Conservation (phyloP, 1,140 invertebrate species). For the Fopius arisanus region DNA sequence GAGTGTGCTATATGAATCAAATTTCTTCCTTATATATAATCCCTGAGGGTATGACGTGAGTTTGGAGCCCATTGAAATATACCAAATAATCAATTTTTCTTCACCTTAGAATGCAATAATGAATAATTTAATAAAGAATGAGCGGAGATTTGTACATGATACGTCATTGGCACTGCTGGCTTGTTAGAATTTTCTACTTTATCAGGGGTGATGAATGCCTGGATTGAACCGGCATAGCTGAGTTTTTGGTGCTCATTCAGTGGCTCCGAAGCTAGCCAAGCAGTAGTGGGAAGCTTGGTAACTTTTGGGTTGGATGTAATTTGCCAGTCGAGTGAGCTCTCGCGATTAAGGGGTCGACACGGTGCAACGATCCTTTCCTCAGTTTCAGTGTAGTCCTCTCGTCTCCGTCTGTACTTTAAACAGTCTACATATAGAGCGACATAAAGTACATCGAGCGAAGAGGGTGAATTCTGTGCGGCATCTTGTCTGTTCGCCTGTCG, state of each 20-base stretch:
- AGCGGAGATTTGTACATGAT: not conserved
- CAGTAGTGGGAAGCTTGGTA: slow-evolving; percentile 11
- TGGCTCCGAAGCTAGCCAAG: not conserved
- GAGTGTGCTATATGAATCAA: not conserved
- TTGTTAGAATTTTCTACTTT: not conserved
- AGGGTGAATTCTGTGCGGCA: not conserved
- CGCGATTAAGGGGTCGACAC: slow-evolving; percentile 35
- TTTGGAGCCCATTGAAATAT: no score
- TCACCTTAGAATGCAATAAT: no score
- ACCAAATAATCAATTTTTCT: no score
- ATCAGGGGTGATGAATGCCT: not conserved
- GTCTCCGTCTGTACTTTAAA: not conserved
- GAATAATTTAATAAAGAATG: not conserved
- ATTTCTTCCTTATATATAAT: not conserved
- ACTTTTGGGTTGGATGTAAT: slow-evolving; percentile 33
- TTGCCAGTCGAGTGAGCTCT: slow-evolving; percentile 32
- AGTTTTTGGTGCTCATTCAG: not conserved
- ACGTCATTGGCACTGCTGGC: not conserved
- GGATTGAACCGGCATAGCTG: not conserved
- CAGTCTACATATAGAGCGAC: not conserved
- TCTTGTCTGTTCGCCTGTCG: not conserved
- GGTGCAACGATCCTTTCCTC: slow-evolving; percentile 33
- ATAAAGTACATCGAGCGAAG: not conserved
- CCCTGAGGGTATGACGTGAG: no score
- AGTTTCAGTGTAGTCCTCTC: slow-evolving; percentile 17